These are phyloP conservation scores for Drosophila villosipedis DNA, from an alignment of 2,888 invertebrate genomes.

Conservation along the genomic window DNA sequence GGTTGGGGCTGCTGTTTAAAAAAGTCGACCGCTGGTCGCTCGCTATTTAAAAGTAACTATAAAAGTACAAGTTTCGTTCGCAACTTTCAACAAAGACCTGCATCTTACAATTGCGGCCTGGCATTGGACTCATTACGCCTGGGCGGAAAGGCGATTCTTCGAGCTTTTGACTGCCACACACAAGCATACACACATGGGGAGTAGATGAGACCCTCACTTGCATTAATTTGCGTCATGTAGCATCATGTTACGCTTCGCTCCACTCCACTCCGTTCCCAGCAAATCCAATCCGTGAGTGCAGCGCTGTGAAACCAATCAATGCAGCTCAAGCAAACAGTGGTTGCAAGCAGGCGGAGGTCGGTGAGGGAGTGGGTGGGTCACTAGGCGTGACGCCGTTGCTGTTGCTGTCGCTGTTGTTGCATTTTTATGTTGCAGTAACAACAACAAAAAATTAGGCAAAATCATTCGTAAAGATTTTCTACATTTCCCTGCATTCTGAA, in stretches of 20 bases:
- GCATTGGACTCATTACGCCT: constrained; percentile 70
- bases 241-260: constrained; percentile 39
- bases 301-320: constrained; percentile 58
- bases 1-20: constrained; percentile 4
- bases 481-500: constrained; percentile 42
- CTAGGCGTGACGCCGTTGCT: constrained; percentile 48
- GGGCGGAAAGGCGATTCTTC: constrained; percentile 41
- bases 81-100: constrained; percentile 45
- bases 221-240: constrained; percentile 75
- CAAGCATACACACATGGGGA: not conserved
- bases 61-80: constrained; percentile 5
- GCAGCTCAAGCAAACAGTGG: constrained; percentile 32
- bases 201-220: constrained; percentile 12
- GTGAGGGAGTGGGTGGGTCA: constrained; percentile 44
- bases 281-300: constrained; percentile 38
- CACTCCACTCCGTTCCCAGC: not conserved
- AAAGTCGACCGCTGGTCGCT: not conserved
- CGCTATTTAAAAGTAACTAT: constrained; percentile 42
- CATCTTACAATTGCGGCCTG: constrained; percentile 37
- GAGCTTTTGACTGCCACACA: constrained; percentile 13
- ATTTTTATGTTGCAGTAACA: not conserved
- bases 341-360: constrained; percentile 6
- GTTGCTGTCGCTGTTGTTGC: constrained; percentile 11
- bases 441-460: constrained; percentile 61
- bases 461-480: constrained; percentile 75